phyloP scores from a whole-genome alignment of 2,888 invertebrate genomes.

The Mesopsocus fuscifrons region DNA sequence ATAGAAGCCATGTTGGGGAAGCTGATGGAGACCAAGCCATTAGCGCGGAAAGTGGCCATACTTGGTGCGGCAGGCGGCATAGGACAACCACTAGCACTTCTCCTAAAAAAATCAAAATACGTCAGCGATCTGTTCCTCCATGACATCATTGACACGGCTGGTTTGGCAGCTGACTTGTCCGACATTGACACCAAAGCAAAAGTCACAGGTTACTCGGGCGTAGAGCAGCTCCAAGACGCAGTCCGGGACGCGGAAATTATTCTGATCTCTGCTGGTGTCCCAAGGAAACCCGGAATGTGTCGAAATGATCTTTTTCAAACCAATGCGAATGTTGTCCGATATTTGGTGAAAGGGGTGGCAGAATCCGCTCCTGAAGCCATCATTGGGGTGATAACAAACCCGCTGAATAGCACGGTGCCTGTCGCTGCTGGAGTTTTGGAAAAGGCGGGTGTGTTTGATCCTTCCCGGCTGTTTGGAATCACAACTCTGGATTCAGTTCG shows the following conservation, averaged over 20 bases:
- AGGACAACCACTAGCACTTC: constrained; percentile 26
- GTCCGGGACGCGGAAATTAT: constrained; percentile 40
- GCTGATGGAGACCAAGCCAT: too few species aligned
- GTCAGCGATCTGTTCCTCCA: not conserved
- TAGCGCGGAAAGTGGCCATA: constrained; percentile 33
- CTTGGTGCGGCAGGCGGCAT: constrained; percentile 33
- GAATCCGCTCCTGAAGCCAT: constrained; percentile 25
- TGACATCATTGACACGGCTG: constrained; percentile 21
- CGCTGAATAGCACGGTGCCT: constrained; percentile 49
- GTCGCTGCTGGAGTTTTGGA: constrained; percentile 46
- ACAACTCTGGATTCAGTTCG: constrained; percentile 51
- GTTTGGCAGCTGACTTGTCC: constrained; percentile 28
- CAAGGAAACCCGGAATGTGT: constrained; percentile 37
- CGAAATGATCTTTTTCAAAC: constrained; percentile 36
- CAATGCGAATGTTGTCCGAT: constrained; percentile 27
- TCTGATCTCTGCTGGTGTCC: constrained; percentile 41
- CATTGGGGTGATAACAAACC: constrained; percentile 28
- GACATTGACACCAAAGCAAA: constrained; percentile 27
- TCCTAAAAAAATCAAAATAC: not conserved
- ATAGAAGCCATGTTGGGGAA: too few species aligned
- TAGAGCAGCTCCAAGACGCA: constrained; percentile 20
- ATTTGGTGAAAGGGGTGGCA: constrained; percentile 22
- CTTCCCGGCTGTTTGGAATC: constrained; percentile 47
- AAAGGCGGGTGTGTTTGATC: constrained; percentile 38
- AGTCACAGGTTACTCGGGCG: constrained; percentile 22